Base-by-base conservation (phyloP, 2,888 invertebrate genomes). In the Sarcophaga rosellei region DNA sequence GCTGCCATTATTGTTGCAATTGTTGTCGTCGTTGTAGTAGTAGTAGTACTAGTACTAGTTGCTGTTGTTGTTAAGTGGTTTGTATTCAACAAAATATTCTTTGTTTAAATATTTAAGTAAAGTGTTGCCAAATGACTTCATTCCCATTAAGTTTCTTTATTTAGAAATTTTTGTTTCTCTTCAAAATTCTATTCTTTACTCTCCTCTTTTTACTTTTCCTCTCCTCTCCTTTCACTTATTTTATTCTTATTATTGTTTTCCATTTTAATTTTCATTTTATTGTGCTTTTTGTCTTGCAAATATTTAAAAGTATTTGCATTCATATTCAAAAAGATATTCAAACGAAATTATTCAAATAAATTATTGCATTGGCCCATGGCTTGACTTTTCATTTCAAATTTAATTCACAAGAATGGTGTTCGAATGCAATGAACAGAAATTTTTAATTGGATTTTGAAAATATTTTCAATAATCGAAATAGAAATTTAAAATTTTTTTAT, bases 91-190 rank as follows among this genome's bases (percentile, higher is more conserved):
- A 70, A 76, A 70, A 59, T 75, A 78, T 70, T 81, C 35, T 68
- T 81, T 83, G 65, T 84, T 76, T 70, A 78, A 69, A 57, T 66
- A 80, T 84, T 78, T 62, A 53, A 53, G 47, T 73, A 69, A 69
- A 85, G 76, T 76, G 63, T 70, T 81, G 79, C 84, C 73, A 84
- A 86, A 84, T 81, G 84, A 80, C 82, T 82, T 84, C 44, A 82
- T 85, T 82, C 21, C 10, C 63, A 81, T 74, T 82, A 68, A 68
- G 65, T 79, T 75, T 65, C 35, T 81, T 78, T 76, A 62, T 68
- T 63, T 57, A 53, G 53, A 53, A 53, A 15, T 15, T 15, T 53
- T 53, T 53, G 35, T 53, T 66, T 80, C 61, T 61, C 5, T 61
- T 73, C 25, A 25, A n/a, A 61, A 25, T 61, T 73, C 47, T 47